A percentile compares a stretch with the other conserved stretches of the same genome.
phyloP scores from a whole-genome alignment of 1,140 invertebrate genomes.

The Phocides pigmalion region DNA sequence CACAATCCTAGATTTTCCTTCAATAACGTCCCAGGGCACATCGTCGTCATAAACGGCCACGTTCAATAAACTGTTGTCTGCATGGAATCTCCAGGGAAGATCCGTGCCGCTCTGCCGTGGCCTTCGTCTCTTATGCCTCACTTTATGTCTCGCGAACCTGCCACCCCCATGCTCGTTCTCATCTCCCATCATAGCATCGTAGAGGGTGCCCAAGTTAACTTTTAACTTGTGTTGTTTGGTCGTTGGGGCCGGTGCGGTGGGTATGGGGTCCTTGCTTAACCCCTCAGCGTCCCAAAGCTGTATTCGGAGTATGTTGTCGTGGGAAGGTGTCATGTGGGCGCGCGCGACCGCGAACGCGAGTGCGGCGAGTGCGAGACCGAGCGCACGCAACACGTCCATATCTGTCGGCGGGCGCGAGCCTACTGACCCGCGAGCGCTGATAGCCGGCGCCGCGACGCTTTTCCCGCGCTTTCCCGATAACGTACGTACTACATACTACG shows the following conservation, averaged over 20 bases:
- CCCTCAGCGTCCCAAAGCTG: conserved; percentile 77
- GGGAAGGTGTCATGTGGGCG: conserved; percentile 65
- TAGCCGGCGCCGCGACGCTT: conserved; percentile 53
- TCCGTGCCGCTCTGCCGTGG: conserved; percentile 67
- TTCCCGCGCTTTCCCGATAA: conserved; percentile 80
- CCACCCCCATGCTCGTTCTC: conserved; percentile 64
- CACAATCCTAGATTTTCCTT: conserved; percentile 49
- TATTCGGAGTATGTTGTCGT: conserved; percentile 75
- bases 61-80: conserved; percentile 56
- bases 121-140: conserved; percentile 71
- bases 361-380: conserved; percentile 57
- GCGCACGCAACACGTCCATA: conserved; percentile 66
- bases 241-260: conserved; percentile 40
- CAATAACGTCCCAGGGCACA: conserved; percentile 68
- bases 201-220: conserved; percentile 69
- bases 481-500: conserved; percentile 38
- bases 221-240: conserved; percentile 56
- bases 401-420: conserved; percentile 67
- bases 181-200: conserved; percentile 72
- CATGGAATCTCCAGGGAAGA: conserved; percentile 72
- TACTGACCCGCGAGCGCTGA: conserved; percentile 62
- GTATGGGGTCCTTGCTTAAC: conserved; percentile 60
- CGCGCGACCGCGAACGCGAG: conserved; percentile 64
- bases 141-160: conserved; percentile 70
- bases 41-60: conserved; percentile 68